These are phyloP conservation scores for Coranthus polyacanthus DNA, from an alignment of 2,797 vertebrate species.

Conservation along the genomic window DNA sequence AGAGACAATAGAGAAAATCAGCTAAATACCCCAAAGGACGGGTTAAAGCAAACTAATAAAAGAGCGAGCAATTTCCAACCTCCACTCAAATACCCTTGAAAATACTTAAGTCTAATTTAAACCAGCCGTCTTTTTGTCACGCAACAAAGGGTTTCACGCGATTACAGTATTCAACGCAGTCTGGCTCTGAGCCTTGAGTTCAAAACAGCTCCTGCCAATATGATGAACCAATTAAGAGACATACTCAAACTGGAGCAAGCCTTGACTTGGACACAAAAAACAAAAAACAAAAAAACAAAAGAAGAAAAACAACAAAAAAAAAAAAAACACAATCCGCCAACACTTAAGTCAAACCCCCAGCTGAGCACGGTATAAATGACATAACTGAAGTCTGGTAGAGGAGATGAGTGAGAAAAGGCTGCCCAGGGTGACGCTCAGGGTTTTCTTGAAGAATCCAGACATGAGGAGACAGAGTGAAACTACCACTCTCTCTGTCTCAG, in stretches of 20 bases:
- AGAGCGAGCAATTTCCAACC: constrained; percentile 40
- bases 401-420: constrained; percentile 41
- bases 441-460: constrained; percentile 60
- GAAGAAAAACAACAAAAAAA: no score
- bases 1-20: constrained; percentile 44
- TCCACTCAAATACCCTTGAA: constrained; percentile 61
- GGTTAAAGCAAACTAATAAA: constrained; percentile 44
- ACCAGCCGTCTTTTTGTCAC: constrained; percentile 45
- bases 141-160: constrained; percentile 53
- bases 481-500: constrained; percentile 61
- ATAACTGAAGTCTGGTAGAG: constrained; percentile 14
- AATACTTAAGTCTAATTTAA: constrained; percentile 65
- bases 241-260: constrained; percentile 36
- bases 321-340: constrained; percentile 5
- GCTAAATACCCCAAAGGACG: constrained; percentile 42
- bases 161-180: constrained; percentile 47
- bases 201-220: constrained; percentile 59
- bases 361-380: constrained; percentile 23
- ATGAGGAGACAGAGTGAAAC: constrained; percentile 62
- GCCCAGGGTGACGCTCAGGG: constrained; percentile 51
- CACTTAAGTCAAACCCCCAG: constrained; percentile 29
- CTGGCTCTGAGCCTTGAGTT: constrained; percentile 58
- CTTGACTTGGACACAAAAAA: constrained; percentile 19
- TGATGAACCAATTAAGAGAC: constrained; percentile 58
- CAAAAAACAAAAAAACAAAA: no score